Evolutionary conservation across 2,797 vertebrate genomes (phyloP).

Genomic region (Coranthus polyacanthus): DNA sequence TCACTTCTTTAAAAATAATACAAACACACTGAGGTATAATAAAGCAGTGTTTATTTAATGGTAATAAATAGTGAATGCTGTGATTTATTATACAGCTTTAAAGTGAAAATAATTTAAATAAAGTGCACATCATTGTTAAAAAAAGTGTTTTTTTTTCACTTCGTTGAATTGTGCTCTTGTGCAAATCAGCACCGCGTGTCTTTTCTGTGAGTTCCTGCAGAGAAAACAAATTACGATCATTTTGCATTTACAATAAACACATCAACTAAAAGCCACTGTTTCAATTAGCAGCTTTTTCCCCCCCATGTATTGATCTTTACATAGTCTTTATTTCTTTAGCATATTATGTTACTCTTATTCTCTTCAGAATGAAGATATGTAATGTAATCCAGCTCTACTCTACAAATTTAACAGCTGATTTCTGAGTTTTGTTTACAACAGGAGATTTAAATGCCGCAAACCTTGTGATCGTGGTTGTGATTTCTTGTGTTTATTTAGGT

Average conservation of each 20-base stretch:
- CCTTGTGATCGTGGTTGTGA: constrained; percentile 77
- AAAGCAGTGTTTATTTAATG: constrained; percentile 78
- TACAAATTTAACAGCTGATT: not conserved
- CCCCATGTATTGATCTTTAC: too few relatives aligned
- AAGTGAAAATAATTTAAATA: constrained; percentile 57
- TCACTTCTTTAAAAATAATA: not conserved
- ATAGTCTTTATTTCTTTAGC: too few relatives aligned
- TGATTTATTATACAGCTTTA: constrained; percentile 49
- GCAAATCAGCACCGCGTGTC: constrained; percentile 81
- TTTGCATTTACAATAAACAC: not conserved
- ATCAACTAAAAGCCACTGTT: too few relatives aligned
- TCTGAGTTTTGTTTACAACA: not conserved
- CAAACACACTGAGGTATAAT: not conserved
- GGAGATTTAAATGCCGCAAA: constrained; percentile 24
- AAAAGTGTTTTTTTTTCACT: constrained; percentile 49
- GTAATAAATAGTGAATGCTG: constrained; percentile 78
- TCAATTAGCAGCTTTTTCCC: too few relatives aligned
- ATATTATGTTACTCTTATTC: too few relatives aligned
- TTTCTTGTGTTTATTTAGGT: constrained; percentile 69
- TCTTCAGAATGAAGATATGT: too few relatives aligned
- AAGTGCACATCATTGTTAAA: constrained; percentile 58
- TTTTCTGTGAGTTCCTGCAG: constrained; percentile 77
- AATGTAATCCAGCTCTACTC: too few relatives aligned
- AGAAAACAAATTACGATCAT: constrained; percentile 3
- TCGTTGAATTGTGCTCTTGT: constrained; percentile 70